Evolutionary conservation across 2,888 invertebrate genomes (phyloP).

Genomic region (Scelioninae gen. 2): DNA sequence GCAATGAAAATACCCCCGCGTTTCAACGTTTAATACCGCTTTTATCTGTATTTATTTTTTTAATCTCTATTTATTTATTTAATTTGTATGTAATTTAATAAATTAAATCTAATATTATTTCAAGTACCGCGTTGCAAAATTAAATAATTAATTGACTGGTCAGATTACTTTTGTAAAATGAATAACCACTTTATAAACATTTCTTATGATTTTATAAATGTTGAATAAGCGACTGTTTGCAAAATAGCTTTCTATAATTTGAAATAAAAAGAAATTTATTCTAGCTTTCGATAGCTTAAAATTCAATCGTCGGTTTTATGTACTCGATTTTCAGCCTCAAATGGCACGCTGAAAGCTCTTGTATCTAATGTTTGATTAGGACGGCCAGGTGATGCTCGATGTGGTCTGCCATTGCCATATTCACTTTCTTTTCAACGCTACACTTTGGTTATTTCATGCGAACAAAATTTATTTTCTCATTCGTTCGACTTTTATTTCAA

Average conservation of each 20-base stretch:
- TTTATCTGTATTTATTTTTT: no score
- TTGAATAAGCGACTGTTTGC: no score
- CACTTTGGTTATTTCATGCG: conserved; percentile 52
- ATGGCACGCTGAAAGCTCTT: conserved; percentile 63
- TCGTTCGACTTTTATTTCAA: conserved; percentile 42
- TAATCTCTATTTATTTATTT: no score
- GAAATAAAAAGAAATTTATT: conserved; percentile 12
- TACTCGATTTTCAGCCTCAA: conserved; percentile 44
- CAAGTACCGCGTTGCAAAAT: background rate
- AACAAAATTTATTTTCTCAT: conserved; percentile 55
- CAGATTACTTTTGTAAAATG: no score
- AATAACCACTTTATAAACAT: no score
- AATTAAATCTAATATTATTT: no score
- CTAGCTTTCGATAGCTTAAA: conserved; percentile 30
- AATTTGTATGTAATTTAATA: no score
- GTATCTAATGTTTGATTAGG: conserved; percentile 73
- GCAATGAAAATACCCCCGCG: no score
- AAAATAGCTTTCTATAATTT: conserved; percentile 1
- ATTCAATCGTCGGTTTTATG: conserved; percentile 25
- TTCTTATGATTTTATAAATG: no score
- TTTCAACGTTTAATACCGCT: no score
- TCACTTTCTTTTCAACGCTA: conserved; percentile 48
- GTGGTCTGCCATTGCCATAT: conserved; percentile 50
- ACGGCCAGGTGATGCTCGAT: conserved; percentile 71
- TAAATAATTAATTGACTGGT: no score